Conservation (phyloP, 2,113 vertebrate species). For the Chionis minor region DNA sequence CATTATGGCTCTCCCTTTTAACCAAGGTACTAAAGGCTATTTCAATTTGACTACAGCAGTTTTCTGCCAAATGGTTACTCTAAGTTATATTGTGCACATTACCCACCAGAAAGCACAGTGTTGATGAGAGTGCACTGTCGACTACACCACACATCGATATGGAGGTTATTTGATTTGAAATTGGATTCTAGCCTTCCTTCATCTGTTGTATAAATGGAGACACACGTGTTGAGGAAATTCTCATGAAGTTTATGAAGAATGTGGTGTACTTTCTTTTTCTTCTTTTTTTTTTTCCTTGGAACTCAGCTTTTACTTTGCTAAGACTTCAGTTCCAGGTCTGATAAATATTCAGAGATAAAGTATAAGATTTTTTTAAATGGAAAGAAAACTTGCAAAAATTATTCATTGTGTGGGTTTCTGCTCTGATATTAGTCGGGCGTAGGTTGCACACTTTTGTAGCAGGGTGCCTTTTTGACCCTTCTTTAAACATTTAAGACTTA, state of each 20-base stretch:
- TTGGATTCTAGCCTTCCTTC: slow-evolving; percentile 78
- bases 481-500: slow-evolving; percentile 84
- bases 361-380: not conserved
- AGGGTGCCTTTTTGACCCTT: slow-evolving; percentile 74
- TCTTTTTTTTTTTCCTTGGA: not conserved
- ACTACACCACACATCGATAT: slow-evolving; percentile 70
- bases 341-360: slow-evolving; percentile 72
- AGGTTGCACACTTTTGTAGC: slow-evolving; percentile 74
- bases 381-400: slow-evolving; percentile 69
- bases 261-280: not conserved
- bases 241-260: slow-evolving; percentile 68
- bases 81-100: slow-evolving; percentile 72
- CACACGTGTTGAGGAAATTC: slow-evolving; percentile 67
- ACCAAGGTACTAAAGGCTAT: slow-evolving; percentile 74
- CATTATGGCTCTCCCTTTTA: slow-evolving; percentile 70
- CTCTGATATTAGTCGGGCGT: slow-evolving; percentile 66
- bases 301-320: slow-evolving; percentile 57
- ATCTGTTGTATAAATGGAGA: slow-evolving; percentile 77
- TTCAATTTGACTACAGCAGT: slow-evolving; percentile 77
- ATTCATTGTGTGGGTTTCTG: slow-evolving; percentile 71
- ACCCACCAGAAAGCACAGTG: slow-evolving; percentile 75
- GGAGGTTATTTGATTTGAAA: slow-evolving; percentile 83
- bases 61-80: slow-evolving; percentile 77
- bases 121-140: slow-evolving; percentile 75
- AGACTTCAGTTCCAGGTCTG: not conserved